Base-by-base conservation (phyloP, 2,797 vertebrate species). In the Acanthurus tractus region DNA sequence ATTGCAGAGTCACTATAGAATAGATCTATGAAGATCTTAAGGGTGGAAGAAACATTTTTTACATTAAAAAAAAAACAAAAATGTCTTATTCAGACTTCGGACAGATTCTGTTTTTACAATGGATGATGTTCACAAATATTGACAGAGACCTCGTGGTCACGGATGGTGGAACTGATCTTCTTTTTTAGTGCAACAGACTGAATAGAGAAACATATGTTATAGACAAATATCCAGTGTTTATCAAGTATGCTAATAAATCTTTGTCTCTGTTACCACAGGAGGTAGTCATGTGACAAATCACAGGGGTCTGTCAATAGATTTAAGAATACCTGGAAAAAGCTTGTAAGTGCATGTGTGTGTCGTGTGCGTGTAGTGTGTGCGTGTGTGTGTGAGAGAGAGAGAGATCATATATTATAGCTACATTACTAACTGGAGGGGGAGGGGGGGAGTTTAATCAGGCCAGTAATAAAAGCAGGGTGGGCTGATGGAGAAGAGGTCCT, bases 391-490 rank as follows among this genome's bases (percentile, higher is more conserved):
- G 40, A 10, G 44, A 17, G 57, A 70, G 74, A 64, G 53, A 65
- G 57, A 63, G 38, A 79, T 74, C 71, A 77, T 87, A 90, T 84
- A 88, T 86, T 69, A 91, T 74, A 50, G 81, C 77, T 81, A 74
- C 83, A 85, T 91, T 91, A 89, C 64, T 63, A 57, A 81, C 71
- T 82, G 82, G 69, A 53, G 25, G 25, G 25, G 25, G 25, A 29
- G 25, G 25, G 64, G 77, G 52, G 45, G 86, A 71, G 76, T 86
- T 91, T 92, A 91, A 93, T 92, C 91, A 92, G 85, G 76, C 70
- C 72, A 55, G 74, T 88, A 83, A 91, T 89, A 81, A 88, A 86
- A 90, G 76, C 84, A 89, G 88, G 74, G 72, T 64, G 70, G 63
- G 84, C 84, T 88, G 91, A 89, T 88, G 89, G 86, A 86, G 87